Base-by-base conservation (phyloP, 2,888 invertebrate genomes). In the Mythimna ferrago region DNA sequence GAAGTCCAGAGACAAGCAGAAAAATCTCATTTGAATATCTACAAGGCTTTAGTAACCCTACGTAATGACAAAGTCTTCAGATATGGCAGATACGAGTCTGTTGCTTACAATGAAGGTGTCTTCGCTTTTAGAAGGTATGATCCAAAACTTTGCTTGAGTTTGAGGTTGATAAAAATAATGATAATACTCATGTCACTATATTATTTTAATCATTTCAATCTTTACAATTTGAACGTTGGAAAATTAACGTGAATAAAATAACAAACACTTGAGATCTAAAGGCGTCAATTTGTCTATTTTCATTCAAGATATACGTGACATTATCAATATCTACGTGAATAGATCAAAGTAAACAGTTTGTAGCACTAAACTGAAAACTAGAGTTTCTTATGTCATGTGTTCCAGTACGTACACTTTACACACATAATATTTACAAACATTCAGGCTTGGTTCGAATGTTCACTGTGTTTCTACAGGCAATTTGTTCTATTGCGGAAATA, bases 11-110 rank as follows among this genome's bases (percentile, higher is more conserved):
- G 90, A 51, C 75, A 76, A 0, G 89, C 86, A 0, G 88, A 91
- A 0, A 93, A 93, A 16, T 97, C 97, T 54, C 97, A 97, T 82
- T 97, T 97, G 66, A 97, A 97, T 70, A 92, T 97, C 1, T 98
- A 98, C 89, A 96, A 97, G 82, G 87, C 93, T 0, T 90, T 98
- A 19, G 90, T 97, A 0, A 78, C 90, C n/a, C 89, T 98, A 14
- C 96, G 97, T 32, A 93, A 96, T 54, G 90, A 95, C 54, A 89
- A 94, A 0, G 94, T 96, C 0, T 92, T 98, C 51, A 94, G 93
- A 82, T 83, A 96, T 11, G 97, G 97, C 10, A 94, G 95, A 84
- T 96, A 97, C 65, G 93, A 94, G 66, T 96, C 97, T 6, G 94
- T 96, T 71, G 96, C 97, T 0, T 87, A 97, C 6, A 96, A 96